Conservation (phyloP, 1,140 invertebrate genomes). For the Drosophila malerkotliana region DNA sequence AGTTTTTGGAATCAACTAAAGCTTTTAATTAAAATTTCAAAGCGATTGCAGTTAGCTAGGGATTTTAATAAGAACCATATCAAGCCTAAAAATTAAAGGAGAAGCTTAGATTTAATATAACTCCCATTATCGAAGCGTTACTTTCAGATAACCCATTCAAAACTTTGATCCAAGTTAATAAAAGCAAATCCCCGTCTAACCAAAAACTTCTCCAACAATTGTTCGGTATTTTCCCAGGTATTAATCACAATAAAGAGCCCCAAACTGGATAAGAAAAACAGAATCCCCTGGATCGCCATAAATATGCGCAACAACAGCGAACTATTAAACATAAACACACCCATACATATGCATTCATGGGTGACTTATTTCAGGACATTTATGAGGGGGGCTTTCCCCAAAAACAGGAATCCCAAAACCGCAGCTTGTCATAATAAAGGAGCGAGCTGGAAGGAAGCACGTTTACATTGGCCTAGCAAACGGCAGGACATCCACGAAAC, state of each 20-base stretch:
- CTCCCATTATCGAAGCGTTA: no score
- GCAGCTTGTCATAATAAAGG: conserved; percentile 80
- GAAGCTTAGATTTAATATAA: no score
- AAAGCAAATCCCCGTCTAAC: not conserved
- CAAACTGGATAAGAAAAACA: not conserved
- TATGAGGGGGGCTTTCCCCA: conserved; percentile 28
- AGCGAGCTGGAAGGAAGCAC: conserved; percentile 47
- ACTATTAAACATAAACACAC: conserved; percentile 74
- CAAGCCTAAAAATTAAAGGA: no score
- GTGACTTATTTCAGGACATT: conserved; percentile 58
- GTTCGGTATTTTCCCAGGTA: conserved; percentile 49
- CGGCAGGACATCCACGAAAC: conserved; percentile 64
- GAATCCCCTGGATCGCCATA: conserved; percentile 41
- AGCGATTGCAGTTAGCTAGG: no score
- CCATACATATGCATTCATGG: conserved; percentile 31
- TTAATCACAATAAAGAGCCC: conserved; percentile 64
- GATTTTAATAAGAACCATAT: no score
- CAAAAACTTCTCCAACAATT: conserved; percentile 58
- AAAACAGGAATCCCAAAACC: conserved; percentile 49
- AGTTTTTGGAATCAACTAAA: no score
- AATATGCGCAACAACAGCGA: conserved; percentile 68
- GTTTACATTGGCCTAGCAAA: conserved; percentile 55
- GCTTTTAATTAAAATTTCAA: no score
- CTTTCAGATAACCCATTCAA: no score
- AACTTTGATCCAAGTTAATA: conserved; percentile 1